Conservation (phyloP, 1,140 invertebrate genomes). For the Drosophila mauritiana region DNA sequence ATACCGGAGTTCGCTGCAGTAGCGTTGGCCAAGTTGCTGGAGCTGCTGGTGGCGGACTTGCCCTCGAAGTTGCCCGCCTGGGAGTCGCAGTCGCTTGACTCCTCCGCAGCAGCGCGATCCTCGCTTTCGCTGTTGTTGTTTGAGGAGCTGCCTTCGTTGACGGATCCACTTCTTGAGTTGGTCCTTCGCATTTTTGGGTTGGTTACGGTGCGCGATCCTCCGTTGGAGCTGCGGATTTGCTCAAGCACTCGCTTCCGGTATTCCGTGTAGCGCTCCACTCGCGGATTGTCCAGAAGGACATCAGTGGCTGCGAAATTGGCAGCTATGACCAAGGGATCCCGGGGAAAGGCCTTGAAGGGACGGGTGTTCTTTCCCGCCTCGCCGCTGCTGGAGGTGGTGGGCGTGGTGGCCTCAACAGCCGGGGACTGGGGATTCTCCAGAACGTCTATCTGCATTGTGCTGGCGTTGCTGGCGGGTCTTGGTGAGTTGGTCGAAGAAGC, state of each 20-base stretch:
- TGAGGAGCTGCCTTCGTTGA: conserved; percentile 74
- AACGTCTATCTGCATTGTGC: conserved; percentile 75
- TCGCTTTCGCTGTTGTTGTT: conserved; percentile 81
- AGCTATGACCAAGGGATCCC: conserved; percentile 87
- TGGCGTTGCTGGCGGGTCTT: conserved; percentile 66
- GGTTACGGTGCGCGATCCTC: conserved; percentile 85
- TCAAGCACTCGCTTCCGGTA: conserved; percentile 89
- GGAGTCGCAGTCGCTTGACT: conserved; percentile 81
- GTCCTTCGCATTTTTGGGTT: conserved; percentile 89
- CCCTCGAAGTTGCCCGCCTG: conserved; percentile 68
- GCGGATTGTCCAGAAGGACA: conserved; percentile 85
- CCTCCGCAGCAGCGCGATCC: conserved; percentile 70
- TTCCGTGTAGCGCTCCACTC: conserved; percentile 87
- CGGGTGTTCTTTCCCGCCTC: conserved; percentile 81
- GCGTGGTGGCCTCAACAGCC: conserved; percentile 52
- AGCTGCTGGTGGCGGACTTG: conserved; percentile 28
- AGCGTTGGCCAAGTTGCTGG: neutral
- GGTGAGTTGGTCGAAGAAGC: conserved; percentile 20
- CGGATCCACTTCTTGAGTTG: conserved; percentile 75
- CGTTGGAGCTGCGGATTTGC: conserved; percentile 87
- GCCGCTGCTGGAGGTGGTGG: conserved; percentile 51
- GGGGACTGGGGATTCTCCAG: conserved; percentile 66
- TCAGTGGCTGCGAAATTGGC: conserved; percentile 85
- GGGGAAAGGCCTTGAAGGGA: conserved; percentile 90
- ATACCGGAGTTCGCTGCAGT: neutral